These are phyloP conservation scores for Lamellibrachia satsuma DNA, from an alignment of 2,888 invertebrate species.

Conservation along the genomic window DNA sequence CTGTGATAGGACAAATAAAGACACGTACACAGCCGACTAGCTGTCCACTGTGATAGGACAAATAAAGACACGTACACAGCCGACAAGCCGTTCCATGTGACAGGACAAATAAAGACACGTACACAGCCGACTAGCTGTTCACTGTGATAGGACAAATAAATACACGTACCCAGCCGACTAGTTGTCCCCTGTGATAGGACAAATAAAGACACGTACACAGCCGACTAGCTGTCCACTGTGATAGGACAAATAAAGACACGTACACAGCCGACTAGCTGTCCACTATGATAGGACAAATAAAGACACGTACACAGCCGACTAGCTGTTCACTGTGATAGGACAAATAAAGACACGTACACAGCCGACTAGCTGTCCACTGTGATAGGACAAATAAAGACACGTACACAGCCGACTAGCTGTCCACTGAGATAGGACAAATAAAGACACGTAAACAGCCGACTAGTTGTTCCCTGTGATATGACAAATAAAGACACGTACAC, in stretches of 20 bases:
- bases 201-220: neutral
- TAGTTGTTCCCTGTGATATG: neutral
- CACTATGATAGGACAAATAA: neutral
- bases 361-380: neutral
- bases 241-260: neutral
- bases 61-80: neutral
- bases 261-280: neutral
- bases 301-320: neutral
- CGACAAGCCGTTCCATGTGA: neutral
- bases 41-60: neutral
- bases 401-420: neutral
- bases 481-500: neutral
- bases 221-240: neutral
- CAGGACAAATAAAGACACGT: neutral
- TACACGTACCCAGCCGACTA: neutral
- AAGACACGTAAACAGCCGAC: neutral
- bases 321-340: neutral
- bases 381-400: neutral
- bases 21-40: neutral
- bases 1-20: neutral
- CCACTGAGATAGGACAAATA: neutral
- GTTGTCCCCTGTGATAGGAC: neutral
- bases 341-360: neutral
- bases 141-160: neutral
- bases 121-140: neutral